These are phyloP conservation scores for Jaculus jaculus DNA, from an alignment of 2,113 vertebrate species.

Conservation along the genomic window DNA sequence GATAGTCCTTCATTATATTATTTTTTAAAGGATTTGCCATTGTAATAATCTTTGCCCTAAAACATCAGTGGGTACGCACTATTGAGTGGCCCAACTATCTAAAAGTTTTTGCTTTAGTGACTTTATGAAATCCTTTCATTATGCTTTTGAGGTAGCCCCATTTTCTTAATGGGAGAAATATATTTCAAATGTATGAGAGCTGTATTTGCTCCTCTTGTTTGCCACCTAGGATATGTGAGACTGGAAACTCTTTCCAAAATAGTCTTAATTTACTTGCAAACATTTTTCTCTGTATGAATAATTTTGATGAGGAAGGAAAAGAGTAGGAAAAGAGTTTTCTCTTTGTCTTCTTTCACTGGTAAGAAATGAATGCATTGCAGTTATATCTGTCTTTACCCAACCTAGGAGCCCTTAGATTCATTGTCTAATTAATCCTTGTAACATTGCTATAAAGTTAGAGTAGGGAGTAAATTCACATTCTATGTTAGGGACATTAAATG, in stretches of 20 bases:
- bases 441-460: conserved; percentile 59
- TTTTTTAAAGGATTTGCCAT: not conserved
- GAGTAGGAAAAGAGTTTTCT: too few relatives aligned
- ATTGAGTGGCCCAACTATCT: conserved; percentile 13
- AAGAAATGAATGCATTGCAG: conserved; percentile 57
- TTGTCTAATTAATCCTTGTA: conserved; percentile 76
- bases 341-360: conserved; percentile 59
- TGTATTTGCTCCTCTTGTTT: conserved; percentile 31
- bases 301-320: conserved; percentile 63
- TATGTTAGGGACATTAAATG: conserved; percentile 64
- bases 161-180: conserved; percentile 65
- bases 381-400: conserved; percentile 61
- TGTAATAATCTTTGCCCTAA: not conserved
- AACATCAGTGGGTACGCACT: not conserved
- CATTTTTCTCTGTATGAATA: conserved; percentile 51
- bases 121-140: conserved; percentile 49
- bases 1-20: not conserved
- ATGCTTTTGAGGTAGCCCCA: conserved; percentile 43
- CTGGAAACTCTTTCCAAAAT: conserved; percentile 60
- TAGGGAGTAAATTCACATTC: conserved; percentile 63
- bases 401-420: conserved; percentile 71
- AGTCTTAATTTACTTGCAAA: conserved; percentile 70
- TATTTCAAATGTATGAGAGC: conserved; percentile 58
- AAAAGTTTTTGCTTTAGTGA: conserved; percentile 43
- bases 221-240: conserved; percentile 41